Evolutionary conservation across 2,113 vertebrate species (phyloP).

Genomic region (Oceanodroma tethys): DNA sequence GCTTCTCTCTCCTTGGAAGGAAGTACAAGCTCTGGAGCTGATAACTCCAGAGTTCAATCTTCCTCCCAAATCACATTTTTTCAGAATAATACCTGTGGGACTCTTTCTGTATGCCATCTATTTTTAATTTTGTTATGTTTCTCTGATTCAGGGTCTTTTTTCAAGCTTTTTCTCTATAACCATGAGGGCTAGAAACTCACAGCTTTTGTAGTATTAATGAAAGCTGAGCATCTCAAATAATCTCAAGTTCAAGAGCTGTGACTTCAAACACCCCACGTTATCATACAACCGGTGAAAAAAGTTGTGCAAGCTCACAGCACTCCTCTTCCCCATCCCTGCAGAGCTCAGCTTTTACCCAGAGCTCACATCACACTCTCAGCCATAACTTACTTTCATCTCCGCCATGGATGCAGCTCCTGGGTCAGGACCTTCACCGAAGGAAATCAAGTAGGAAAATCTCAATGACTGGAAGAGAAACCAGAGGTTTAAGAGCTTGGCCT

Average conservation of each 20-base stretch:
- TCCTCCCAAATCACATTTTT: not conserved
- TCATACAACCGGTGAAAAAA: not conserved
- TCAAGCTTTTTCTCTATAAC: not conserved
- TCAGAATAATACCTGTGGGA: not conserved
- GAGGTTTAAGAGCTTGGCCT: not conserved
- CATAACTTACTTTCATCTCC: not conserved
- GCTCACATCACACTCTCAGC: not conserved
- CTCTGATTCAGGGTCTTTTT: not conserved
- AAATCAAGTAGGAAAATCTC: not conserved
- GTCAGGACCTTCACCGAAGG: not conserved
- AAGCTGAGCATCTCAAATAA: not conserved
- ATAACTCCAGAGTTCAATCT: not conserved
- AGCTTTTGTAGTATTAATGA: not conserved
- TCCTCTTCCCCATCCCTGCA: not conserved
- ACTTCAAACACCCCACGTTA: not conserved
- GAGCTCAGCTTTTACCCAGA: not conserved
- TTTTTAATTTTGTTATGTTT: conserved; percentile 11
- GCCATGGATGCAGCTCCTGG: not conserved
- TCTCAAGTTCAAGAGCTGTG: not conserved
- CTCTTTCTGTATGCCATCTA: not conserved
- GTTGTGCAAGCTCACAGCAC: not conserved
- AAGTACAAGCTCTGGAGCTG: not conserved
- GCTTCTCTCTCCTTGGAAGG: not conserved
- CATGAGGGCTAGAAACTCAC: not conserved
- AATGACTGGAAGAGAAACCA: not conserved